Percentiles rank a stretch among this genome's conserved stretches.
These are phyloP conservation scores for Lamproptera curius DNA, from an alignment of 2,888 invertebrate genomes.

Conservation along the genomic window DNA sequence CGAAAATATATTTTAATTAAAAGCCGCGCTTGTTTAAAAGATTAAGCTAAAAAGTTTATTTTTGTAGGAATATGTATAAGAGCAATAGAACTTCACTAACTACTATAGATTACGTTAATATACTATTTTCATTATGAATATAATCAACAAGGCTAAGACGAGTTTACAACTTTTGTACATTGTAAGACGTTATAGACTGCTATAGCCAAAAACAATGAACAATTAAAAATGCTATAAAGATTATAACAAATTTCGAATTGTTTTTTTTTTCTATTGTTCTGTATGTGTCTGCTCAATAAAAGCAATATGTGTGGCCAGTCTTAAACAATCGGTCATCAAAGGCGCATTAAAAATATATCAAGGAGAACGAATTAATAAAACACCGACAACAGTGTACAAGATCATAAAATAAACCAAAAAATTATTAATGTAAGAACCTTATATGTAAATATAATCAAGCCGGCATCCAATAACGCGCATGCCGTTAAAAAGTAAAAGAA, in stretches of 20 bases:
- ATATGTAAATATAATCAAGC: neutral
- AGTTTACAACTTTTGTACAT: no score
- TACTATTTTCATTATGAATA: no score
- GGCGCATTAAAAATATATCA: neutral
- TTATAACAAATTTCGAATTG: neutral
- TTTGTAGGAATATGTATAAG: no score
- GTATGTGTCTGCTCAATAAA: neutral
- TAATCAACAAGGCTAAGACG: no score
- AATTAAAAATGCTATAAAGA: neutral
- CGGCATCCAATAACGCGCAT: neutral
- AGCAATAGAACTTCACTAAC: no score
- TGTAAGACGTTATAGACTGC: no score
- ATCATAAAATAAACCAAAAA: neutral
- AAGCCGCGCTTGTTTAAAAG: no score
- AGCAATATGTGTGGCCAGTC: neutral
- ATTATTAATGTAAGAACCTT: neutral
- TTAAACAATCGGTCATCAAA: neutral
- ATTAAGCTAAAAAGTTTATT: no score
- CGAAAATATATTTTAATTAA: no score
- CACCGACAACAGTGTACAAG: neutral
- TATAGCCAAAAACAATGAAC: no score
- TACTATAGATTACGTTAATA: no score
- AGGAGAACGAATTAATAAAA: neutral
- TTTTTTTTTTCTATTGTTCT: neutral
- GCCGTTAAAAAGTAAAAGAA: neutral